Base-by-base conservation (phyloP, 1,140 invertebrate genomes). In the Battus philenor region DNA sequence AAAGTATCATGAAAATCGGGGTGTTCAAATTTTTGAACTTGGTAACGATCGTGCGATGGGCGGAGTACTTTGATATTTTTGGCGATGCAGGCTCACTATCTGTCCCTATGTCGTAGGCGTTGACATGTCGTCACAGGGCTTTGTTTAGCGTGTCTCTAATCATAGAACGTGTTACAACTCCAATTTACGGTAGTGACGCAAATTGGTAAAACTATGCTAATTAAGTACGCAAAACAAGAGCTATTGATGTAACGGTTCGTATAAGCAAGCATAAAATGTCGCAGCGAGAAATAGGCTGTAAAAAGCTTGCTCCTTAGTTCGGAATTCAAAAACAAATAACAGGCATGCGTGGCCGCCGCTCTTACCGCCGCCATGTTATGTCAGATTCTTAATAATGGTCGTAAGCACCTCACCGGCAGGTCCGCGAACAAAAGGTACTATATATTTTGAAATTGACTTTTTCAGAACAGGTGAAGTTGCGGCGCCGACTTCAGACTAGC, bases 121-220 rank as follows among this genome's bases (percentile, higher is more conserved):
- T n/a, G n/a, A n/a, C n/a, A n/a, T n/a, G n/a, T n/a, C n/a, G n/a
- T n/a, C n/a, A n/a, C n/a, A n/a, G 7, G 24, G 24, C 7, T 9
- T 26, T 7, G 24, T 26, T 76, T 73, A 73, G 57, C 65, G 68
- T 50, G 45, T 50, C 51, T 59, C 66, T 67, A 64, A 64, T 58
- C 53, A 48, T 50, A 43, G 33, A 45, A 39, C 50, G 24, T 68
- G 50, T 64, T 62, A 61, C 55, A 66, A 65, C 46, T 39, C 48
- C 46, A 46, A 59, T 49, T 64, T 55, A 53, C 48, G 53, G 55
- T 50, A 65, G 52, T 54, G 61, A 60, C 50, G 60, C 60, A 32
- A 77, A 76, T 76, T 72, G 57, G 72, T 71, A 66, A 78, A 80
- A 78, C 54, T 57, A 56, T 60, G 63, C 59, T 67, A 64, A 66